phyloP scores from a whole-genome alignment of 64 coral and sea anemone genomes.

The Stichodactyla mertensii region DNA sequence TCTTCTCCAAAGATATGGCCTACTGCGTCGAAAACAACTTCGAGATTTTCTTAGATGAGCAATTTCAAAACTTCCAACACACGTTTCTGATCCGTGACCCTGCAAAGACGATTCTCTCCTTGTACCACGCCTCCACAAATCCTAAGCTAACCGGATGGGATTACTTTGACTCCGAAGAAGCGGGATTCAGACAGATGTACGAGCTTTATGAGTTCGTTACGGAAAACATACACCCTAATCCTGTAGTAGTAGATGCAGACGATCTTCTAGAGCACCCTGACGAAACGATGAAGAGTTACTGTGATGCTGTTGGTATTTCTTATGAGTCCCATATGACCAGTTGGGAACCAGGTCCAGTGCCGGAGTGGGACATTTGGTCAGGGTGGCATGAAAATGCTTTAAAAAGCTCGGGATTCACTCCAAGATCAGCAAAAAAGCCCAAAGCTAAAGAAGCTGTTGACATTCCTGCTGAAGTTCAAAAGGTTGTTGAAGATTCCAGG shows the following conservation, averaged over 20 bases:
- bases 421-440: not conserved
- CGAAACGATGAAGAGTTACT: conserved; percentile 69
- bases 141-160: conserved; percentile 84
- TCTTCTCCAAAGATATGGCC: conserved; percentile 96
- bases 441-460: not conserved
- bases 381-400: conserved; percentile 72
- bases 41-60: conserved; percentile 68
- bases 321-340: conserved; percentile 72
- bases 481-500: conserved; percentile 38
- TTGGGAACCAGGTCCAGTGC: conserved; percentile 66
- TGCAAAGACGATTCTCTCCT: conserved; percentile 48
- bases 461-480: conserved; percentile 25
- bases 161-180: conserved; percentile 80
- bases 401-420: conserved; percentile 68
- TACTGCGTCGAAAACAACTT: conserved; percentile 80
- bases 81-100: conserved; percentile 83
- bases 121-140: conserved; percentile 77
- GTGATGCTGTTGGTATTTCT: conserved; percentile 62
- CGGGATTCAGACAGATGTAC: conserved; percentile 79
- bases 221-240: conserved; percentile 27
- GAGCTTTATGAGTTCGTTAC: conserved; percentile 68
- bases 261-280: conserved; percentile 78
- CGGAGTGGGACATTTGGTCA: conserved; percentile 61
- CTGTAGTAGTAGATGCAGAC: conserved; percentile 72
- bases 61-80: conserved; percentile 70